Base-by-base conservation (phyloP, 2,888 invertebrate genomes). In the Caradrina kadenii region DNA sequence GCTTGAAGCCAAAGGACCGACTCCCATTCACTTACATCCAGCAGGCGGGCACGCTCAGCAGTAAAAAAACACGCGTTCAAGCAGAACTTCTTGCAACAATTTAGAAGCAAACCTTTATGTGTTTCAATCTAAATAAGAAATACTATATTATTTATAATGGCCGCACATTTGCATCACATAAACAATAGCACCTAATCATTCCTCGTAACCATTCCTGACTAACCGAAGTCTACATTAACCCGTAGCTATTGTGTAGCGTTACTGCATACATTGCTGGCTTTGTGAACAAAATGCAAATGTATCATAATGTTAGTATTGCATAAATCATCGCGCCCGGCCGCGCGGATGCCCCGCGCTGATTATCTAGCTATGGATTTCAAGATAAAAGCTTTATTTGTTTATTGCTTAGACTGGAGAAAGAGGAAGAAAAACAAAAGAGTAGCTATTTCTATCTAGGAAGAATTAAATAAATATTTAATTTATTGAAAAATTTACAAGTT, bases 281-380 rank as follows among this genome's bases (percentile, higher is more conserved):
- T 89, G 89, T 88, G 89, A 89, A 90, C 88, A 85, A 91, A 92
- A 92, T 92, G 90, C 90, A 90, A 92, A 92, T 92, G 87, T 87
- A 90, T 91, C 89, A 90, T 89, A 88, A 89, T 88, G 88, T 90
- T 87, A 84, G 84, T 85, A 86, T 85, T 86, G 83, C 86, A 89
- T 93, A 92, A 92, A 92, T 93, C 91, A 92, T 83, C 64, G 80
- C 76, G 79, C 73, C 74, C 80, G 76, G 87, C 84, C 85, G 86
- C 84, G 90, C 86, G 90, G 90, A 90, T 88, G 87, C 88, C 83
- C 86, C 85, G 85, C 83, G 78, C 86, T 87, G 90, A 90, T 92
- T 90, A 92, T 92, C 90, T 90, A 87, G 87, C 87, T 87, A 84
- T 87, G 86, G 88, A 89, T 89, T 76, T 87, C 85, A 86, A 84